Conservation (phyloP, 2,888 invertebrate genomes). For the Agrochola litura region DNA sequence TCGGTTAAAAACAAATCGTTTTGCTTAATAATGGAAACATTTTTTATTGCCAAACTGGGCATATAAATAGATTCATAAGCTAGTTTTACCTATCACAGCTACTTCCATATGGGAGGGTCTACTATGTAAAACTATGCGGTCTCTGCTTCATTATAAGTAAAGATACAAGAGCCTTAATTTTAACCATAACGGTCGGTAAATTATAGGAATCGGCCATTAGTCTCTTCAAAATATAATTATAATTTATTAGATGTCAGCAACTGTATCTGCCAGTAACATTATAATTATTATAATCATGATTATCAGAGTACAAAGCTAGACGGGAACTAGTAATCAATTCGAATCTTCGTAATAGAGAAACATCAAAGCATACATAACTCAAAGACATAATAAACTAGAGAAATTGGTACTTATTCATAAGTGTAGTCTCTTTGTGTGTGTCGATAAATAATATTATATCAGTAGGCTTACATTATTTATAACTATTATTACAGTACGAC, state of each 20-base stretch:
- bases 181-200: no score
- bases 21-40: no score
- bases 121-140: no score
- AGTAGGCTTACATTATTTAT: neutral
- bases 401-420: neutral
- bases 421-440: neutral
- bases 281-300: neutral
- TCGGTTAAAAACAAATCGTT: no score
- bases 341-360: neutral
- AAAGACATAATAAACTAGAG: neutral
- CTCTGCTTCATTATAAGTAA: no score
- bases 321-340: constrained; percentile 7
- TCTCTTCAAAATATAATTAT: neutral
- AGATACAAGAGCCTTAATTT: no score
- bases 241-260: neutral
- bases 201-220: no score
- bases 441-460: neutral
- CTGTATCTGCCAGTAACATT: neutral
- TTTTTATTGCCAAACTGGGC: no score
- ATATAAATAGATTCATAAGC: no score
- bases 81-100: no score
- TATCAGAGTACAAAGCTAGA: neutral
- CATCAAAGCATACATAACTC: constrained; percentile 25
- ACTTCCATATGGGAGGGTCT: no score
- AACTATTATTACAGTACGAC: no score